Evolutionary conservation across 2,797 vertebrate genomes (phyloP).

Genomic region (Phataginus tricuspis): DNA sequence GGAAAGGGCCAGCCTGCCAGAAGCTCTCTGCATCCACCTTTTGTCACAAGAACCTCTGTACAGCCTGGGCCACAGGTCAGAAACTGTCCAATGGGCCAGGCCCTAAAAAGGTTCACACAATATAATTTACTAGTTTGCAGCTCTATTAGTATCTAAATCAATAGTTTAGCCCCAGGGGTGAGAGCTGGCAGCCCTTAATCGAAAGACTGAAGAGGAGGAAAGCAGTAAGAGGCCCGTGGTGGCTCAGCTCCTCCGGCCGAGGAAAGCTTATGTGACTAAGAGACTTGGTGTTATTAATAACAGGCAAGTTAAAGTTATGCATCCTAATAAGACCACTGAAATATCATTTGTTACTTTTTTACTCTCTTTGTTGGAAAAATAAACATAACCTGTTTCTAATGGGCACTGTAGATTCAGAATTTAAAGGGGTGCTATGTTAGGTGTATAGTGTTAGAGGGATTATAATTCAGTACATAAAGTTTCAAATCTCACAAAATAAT

Average conservation of each 20-base stretch:
- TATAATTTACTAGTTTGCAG: neutral
- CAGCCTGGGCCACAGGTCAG: neutral
- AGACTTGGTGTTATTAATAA: neutral
- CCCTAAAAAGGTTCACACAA: neutral
- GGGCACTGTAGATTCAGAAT: neutral
- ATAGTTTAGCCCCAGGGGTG: neutral
- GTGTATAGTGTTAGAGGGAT: neutral
- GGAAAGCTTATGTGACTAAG: neutral
- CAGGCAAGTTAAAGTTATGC: neutral
- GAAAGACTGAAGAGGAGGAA: neutral
- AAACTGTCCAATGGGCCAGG: neutral
- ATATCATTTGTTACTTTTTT: neutral
- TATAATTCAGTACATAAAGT: neutral
- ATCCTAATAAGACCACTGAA: neutral
- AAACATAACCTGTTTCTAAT: neutral
- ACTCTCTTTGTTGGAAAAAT: neutral
- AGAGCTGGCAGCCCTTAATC: neutral
- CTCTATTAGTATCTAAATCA: neutral
- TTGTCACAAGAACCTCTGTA: neutral
- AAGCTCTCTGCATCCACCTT: neutral
- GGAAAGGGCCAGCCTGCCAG: neutral
- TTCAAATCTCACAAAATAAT: neutral
- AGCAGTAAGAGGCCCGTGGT: neutral
- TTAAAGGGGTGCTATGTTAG: neutral
- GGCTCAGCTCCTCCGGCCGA: neutral